These are phyloP conservation scores for Charadrius vociferus DNA, from an alignment of 2,113 vertebrate genomes.

Conservation along the genomic window DNA sequence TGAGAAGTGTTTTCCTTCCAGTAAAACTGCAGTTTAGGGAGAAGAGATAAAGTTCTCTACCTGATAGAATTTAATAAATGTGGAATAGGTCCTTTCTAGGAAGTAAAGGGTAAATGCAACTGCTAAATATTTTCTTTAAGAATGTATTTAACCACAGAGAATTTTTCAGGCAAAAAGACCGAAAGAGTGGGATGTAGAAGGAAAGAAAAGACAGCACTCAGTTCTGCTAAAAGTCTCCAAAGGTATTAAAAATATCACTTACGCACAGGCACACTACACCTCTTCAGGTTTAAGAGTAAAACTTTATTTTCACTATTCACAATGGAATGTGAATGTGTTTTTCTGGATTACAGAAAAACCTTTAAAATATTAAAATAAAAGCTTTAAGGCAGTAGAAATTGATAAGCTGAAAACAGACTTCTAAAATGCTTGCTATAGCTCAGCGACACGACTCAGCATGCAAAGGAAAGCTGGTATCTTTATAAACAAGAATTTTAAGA, in stretches of 20 bases:
- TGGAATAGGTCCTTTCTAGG: background rate
- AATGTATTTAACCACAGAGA: background rate
- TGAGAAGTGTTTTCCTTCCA: background rate
- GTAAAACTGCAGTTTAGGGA: background rate
- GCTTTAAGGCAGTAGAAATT: background rate
- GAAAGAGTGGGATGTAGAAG: background rate
- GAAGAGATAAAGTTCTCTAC: background rate
- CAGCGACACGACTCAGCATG: background rate
- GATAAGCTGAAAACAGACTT: background rate
- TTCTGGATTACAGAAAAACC: background rate
- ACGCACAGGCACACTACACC: background rate
- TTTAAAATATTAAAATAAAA: background rate
- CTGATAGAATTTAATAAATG: background rate
- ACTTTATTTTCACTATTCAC: background rate
- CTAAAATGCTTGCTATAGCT: background rate
- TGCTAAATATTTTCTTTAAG: background rate
- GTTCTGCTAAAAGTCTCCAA: background rate
- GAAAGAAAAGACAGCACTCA: background rate
- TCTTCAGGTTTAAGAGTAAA: background rate
- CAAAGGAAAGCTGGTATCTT: background rate
- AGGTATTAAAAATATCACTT: conserved; percentile 20
- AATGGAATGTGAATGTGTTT: background rate
- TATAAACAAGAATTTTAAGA: background rate
- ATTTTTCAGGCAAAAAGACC: background rate
- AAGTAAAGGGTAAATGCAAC: background rate